phyloP scores from a whole-genome alignment of 2,113 vertebrate species.

The Crotophaga sulcirostris region DNA sequence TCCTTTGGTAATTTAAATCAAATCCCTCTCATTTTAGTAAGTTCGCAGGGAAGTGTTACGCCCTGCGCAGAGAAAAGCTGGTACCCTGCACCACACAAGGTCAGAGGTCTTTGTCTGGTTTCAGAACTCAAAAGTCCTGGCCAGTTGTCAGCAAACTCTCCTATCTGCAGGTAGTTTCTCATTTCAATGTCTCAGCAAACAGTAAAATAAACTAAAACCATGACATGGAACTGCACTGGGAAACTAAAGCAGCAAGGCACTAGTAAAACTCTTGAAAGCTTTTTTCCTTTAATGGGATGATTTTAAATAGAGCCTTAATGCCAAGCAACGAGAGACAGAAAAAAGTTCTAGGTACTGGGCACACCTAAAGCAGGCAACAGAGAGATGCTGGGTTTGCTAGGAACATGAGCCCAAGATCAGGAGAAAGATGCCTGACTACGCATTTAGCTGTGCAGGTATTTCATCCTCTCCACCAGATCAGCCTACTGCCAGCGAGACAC shows the following conservation, averaged over 20 bases:
- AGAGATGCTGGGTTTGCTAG: neutral
- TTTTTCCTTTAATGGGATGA: neutral
- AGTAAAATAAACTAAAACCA: neutral
- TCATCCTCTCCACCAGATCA: neutral
- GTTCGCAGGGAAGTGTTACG: neutral
- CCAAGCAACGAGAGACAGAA: neutral
- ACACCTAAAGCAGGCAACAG: neutral
- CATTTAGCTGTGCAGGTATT: neutral
- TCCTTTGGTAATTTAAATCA: slow-evolving; percentile 17
- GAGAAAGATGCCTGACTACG: neutral
- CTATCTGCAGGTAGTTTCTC: neutral
- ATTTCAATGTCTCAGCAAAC: neutral
- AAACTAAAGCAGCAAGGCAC: neutral
- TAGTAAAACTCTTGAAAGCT: neutral
- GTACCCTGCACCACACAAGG: neutral
- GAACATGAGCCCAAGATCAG: neutral
- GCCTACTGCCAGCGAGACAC: neutral
- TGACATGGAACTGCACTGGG: neutral
- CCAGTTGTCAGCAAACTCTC: neutral
- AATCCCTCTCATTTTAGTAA: neutral
- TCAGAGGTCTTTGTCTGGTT: neutral
- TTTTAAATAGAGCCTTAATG: neutral
- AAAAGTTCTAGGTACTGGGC: neutral
- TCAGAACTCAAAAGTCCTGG: neutral
- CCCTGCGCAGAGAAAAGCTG: neutral